Percentiles rank a stretch among this genome's conserved stretches.
Conservation (phyloP, 2,888 invertebrate species). For the Pocota personata region DNA sequence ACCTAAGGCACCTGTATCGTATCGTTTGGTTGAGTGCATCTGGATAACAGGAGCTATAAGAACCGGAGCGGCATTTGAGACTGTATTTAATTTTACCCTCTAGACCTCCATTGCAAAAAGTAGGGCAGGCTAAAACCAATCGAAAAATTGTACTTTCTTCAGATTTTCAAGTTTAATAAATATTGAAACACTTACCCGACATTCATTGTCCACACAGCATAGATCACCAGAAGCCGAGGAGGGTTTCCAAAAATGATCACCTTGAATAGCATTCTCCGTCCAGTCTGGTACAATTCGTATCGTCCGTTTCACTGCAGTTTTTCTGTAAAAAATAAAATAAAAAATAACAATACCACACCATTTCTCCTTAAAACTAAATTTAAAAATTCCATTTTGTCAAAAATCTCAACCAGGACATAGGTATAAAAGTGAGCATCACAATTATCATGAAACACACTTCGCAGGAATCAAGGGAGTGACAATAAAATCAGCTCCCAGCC, state of each 20-base stretch:
- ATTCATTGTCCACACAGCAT: constrained; percentile 96
- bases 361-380: not conserved
- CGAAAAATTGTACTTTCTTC: no score
- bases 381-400: constrained; percentile 8
- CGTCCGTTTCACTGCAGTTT: constrained; percentile 83
- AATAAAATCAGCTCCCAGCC: not conserved
- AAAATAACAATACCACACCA: not conserved
- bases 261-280: constrained; percentile 93
- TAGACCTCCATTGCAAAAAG: no score
- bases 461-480: not conserved
- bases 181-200: constrained; percentile 87
- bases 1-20: no score
- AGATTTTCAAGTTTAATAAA: not conserved
- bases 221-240: constrained; percentile 96
- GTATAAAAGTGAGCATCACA: not conserved
- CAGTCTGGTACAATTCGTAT: constrained; percentile 93
- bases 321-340: constrained; percentile 80
- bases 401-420: not conserved
- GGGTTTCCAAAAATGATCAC: constrained; percentile 96
- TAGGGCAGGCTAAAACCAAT: no score
- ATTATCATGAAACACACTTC: not conserved
- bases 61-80: no score
- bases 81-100: no score
- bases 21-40: no score
- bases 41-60: no score